Evolutionary conservation across 2,888 invertebrate genomes (phyloP), one percentile per base, ranked within the genome.

Genomic region (Diarsia mendica): DNA sequence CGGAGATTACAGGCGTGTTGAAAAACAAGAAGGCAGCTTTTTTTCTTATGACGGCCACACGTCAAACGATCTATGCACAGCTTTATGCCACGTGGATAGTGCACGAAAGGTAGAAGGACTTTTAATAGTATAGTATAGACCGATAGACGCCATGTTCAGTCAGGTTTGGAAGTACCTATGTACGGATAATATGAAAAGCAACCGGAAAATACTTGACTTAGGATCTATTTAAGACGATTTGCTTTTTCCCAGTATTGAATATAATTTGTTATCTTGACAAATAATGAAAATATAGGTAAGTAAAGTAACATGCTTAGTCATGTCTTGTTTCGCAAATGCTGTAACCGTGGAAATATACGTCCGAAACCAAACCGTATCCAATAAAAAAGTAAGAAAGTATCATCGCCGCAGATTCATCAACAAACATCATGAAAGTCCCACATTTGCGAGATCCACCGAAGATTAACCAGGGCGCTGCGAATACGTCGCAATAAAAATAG

Each of bases 401-500:
- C 33, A 64, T 39, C 65, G 48, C 10, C n/a, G 15, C 23, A 66
- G 23, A 11, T 66, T 39, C 4, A 49, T 23, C 55, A 44, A 70
- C n/a, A 79, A 48, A 76, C 53, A 48, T 9, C 28, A 51, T 46
- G 13, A 39, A 58, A 53, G 6, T 8, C 18, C 48, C 48, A 46
- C 13, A 44, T 58, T 73, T 60, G 33, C 4, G 28, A 39, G 53
- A 60, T 60, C 53, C 15, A 49, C 53, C 65, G 49, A 13, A 55
- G n/a, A 60, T 33, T 48, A 63, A 66, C 44, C 49, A 51, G 51
- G 51, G 61, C 66, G 51, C 20, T 33, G 49, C 28, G 64, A 84
- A 69, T 55, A 79, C 53, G 51, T 51, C 63, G 77, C 49, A 72
- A 80, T 87, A 80, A 78, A 82, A 85, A 85, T 72, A 67, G 73